Evolutionary conservation across 2,797 vertebrate species (phyloP).

Genomic region (Rousettus madagascariensis): DNA sequence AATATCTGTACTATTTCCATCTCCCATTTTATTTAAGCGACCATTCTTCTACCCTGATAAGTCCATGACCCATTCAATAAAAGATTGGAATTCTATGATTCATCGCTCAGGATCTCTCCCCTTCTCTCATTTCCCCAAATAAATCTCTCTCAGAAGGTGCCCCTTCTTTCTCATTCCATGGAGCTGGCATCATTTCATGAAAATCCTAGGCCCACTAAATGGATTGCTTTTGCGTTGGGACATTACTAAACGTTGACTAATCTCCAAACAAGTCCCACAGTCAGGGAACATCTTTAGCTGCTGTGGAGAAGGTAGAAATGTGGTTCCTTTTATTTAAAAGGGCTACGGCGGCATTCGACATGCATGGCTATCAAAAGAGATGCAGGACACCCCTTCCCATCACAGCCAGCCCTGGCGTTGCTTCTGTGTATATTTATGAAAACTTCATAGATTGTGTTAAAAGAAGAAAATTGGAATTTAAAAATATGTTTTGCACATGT

Average conservation of each 20-base stretch:
- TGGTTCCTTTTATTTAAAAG: neutral
- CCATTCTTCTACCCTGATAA: neutral
- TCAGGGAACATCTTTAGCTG: neutral
- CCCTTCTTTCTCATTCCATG: neutral
- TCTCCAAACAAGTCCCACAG: neutral
- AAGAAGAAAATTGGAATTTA: neutral
- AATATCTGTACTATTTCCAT: neutral
- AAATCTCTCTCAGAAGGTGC: neutral
- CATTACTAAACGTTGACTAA: neutral
- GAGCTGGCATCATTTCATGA: neutral
- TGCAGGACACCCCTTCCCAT: fast-evolving
- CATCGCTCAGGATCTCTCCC: neutral
- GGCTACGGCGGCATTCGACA: neutral
- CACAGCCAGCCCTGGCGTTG: neutral
- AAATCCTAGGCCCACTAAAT: neutral
- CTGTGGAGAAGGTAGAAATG: neutral
- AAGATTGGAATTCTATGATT: neutral
- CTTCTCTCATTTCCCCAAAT: neutral
- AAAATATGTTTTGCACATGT: neutral
- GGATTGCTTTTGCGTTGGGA: neutral
- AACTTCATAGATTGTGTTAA: neutral
- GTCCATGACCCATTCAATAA: neutral
- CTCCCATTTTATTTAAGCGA: neutral
- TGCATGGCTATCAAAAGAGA: neutral
- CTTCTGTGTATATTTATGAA: neutral